Percentiles rank a stretch among this genome's conserved stretches.
Conservation (phyloP, 1,140 invertebrate genomes). For the Brachionus paranguensis region DNA sequence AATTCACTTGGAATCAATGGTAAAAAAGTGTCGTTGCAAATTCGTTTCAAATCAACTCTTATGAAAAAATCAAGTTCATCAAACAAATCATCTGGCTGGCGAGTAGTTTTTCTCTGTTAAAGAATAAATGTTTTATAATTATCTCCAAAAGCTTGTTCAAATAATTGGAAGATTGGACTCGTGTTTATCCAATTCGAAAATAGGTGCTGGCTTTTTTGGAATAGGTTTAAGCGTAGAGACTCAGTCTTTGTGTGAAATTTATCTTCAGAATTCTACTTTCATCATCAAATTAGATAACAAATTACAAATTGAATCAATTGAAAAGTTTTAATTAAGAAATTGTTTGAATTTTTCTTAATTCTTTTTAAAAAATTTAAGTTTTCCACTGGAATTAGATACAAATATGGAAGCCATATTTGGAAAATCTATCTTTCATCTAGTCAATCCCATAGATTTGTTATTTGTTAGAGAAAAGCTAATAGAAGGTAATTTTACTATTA, state of each 20-base stretch:
- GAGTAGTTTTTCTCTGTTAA: neutral
- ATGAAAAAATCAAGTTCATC: slow-evolving; percentile 9
- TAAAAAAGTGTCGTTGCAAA: neutral
- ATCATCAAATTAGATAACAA: neutral
- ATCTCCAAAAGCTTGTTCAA: neutral
- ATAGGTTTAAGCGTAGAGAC: neutral
- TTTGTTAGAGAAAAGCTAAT: neutral
- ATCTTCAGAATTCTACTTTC: neutral
- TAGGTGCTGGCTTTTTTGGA: slow-evolving; percentile 8
- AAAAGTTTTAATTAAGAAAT: neutral
- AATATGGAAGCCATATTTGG: neutral
- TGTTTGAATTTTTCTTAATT: neutral
- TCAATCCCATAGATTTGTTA: neutral
- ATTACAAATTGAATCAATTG: neutral
- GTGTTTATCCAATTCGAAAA: neutral
- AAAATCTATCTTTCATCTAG: slow-evolving; percentile 2
- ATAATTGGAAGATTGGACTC: neutral
- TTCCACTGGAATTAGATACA: neutral
- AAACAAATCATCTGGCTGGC: slow-evolving; percentile 5
- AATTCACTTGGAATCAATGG: neutral
- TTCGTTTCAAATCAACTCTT: slow-evolving; percentile 8
- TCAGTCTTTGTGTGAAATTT: neutral
- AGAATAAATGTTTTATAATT: neutral
- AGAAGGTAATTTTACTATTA: neutral
- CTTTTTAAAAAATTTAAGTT: neutral